Percentiles rank a stretch among this genome's conserved stretches.
These are phyloP conservation scores for Odontomachus brunneus DNA, from an alignment of 1,140 invertebrate genomes.

Conservation along the genomic window DNA sequence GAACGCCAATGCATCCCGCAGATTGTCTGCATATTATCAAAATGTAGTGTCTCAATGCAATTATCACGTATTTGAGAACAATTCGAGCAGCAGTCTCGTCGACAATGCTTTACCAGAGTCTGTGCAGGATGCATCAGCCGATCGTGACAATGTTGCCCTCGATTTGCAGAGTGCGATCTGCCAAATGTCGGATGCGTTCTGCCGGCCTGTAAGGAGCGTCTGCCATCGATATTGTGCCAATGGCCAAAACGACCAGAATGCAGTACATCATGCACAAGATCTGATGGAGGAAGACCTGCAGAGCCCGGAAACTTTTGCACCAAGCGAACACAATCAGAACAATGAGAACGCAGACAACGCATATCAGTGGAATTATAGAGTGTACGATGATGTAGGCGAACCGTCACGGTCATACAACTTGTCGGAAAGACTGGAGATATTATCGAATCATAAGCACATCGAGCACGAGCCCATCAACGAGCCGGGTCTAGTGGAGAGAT, in stretches of 20 bases:
- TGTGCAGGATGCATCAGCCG: not conserved
- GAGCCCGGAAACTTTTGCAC: not conserved
- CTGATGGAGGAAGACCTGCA: slow-evolving; percentile 37
- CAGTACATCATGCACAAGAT: not conserved
- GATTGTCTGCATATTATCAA: slow-evolving; percentile 64
- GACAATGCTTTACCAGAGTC: slow-evolving; percentile 12
- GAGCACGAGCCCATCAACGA: slow-evolving; percentile 82
- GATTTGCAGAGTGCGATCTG: slow-evolving; percentile 35
- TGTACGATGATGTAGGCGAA: slow-evolving; percentile 71
- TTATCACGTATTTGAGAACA: slow-evolving; percentile 29
- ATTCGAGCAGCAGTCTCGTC: not conserved
- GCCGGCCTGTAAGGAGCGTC: not conserved
- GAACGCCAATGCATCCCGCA: slow-evolving; percentile 66
- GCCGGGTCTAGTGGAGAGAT: slow-evolving; percentile 85
- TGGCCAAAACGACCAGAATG: slow-evolving; percentile 14
- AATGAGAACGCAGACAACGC: slow-evolving; percentile 47
- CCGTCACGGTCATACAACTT: slow-evolving; percentile 79
- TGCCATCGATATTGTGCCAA: slow-evolving; percentile 27
- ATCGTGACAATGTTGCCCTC: not conserved
- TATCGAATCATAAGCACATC: slow-evolving; percentile 82
- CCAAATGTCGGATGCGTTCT: slow-evolving; percentile 1
- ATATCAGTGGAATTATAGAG: slow-evolving; percentile 68
- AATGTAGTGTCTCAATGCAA: slow-evolving; percentile 52
- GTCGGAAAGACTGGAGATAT: slow-evolving; percentile 83
- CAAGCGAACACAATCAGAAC: not conserved